Base-by-base conservation (phyloP, 2,797 vertebrate species). In the Cirrhinus molitorella region DNA sequence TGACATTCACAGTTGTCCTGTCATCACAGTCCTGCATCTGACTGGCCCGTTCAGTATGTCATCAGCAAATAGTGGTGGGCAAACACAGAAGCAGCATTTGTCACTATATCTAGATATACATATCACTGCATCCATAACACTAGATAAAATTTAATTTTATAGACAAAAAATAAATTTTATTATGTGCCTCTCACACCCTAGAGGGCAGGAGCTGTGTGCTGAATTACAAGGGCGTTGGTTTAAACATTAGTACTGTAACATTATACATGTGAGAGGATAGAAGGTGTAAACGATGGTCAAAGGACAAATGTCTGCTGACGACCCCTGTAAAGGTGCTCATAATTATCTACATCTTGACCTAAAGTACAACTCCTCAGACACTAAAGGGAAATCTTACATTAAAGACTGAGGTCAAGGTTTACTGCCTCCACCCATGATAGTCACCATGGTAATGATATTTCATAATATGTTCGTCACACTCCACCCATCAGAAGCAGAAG, bases 361-460 rank as follows among this genome's bases (percentile, higher is more conserved):
- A 31, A n/a, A 19, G 47, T 17, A 21, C 13, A 31, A 13, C 61
- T 49, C 43, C 23, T 65, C 19, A 72, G 66, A 28, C 63, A 34
- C 21, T 68, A 70, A 53, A 73, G 81, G 83, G 80, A 91, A 88
- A 79, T 63, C 49, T 13, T 80, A 65, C 34, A 82, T 80, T 84
- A 79, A 88, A 63, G 79, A 85, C 88, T 28, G 16, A 13, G 28
- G 84, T 87, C 83, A 90, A 89, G 85, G 85, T 87, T 88, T 21
- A 57, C 5, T 8, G 84, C 49, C 74, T 89, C 34, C 55, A n/a
- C 77, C 34, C 66, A 63, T 43, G 25, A 78, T 21, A 59, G 83
- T 92, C 87, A 79, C 88, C 85, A 89, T 90, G 84, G 88, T 80
- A 89, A 88, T 59, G 0, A 1, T 79, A 63, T 75, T 83, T 68